These are phyloP conservation scores for Aptenodytes patagonicus DNA, from an alignment of 2,113 vertebrate species.

Conservation along the genomic window DNA sequence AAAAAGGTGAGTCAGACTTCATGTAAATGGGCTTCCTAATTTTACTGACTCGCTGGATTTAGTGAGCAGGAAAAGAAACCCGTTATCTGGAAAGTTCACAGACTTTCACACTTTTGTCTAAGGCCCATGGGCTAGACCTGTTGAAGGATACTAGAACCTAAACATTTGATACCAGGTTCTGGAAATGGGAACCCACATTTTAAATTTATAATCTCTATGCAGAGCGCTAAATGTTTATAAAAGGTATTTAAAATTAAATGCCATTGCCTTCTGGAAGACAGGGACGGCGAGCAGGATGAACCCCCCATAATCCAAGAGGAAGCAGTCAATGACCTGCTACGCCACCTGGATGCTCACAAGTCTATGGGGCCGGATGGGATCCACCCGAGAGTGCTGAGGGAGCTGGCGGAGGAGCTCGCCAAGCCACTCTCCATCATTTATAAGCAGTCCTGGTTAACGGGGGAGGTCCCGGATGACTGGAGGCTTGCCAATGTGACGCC, in stretches of 20 bases:
- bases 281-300: too few relatives aligned
- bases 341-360: too few relatives aligned
- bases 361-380: too few relatives aligned
- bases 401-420: too few relatives aligned
- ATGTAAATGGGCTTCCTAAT: not conserved
- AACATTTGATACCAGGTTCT: not conserved
- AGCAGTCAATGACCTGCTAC: too few relatives aligned
- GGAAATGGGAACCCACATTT: not conserved
- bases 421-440: too few relatives aligned
- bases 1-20: constrained; percentile 49
- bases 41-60: constrained; percentile 18
- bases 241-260: not conserved
- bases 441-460: too few relatives aligned
- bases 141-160: not conserved
- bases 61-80: not conserved
- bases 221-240: not conserved
- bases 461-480: too few relatives aligned
- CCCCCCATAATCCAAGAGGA: too few relatives aligned
- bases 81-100: not conserved
- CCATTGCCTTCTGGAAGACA: not conserved
- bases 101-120: not conserved
- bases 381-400: too few relatives aligned
- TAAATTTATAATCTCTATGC: not conserved
- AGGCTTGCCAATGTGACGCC: too few relatives aligned
- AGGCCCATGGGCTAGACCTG: not conserved